Conservation (phyloP, 2,888 invertebrate genomes). For the Eumacrocentrus americanus region DNA sequence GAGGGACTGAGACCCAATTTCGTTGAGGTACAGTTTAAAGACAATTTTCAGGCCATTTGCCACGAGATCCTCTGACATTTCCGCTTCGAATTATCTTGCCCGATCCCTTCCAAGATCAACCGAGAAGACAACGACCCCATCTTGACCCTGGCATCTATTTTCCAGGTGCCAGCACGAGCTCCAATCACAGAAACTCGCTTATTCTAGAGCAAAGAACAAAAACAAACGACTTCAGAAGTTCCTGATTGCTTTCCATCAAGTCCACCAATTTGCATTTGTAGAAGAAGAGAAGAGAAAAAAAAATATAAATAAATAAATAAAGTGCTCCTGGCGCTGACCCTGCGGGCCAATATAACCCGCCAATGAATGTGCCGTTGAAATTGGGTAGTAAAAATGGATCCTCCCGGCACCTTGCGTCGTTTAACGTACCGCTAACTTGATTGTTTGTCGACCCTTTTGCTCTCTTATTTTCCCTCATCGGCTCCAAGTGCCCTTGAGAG, state of each 20-base stretch:
- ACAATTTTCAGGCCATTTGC: constrained; percentile 26
- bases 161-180: neutral
- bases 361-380: constrained; percentile 25
- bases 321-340: constrained; percentile 18
- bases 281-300: neutral
- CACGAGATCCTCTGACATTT: constrained; percentile 1
- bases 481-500: neutral
- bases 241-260: neutral
- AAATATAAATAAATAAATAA: neutral
- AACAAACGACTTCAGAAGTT: neutral
- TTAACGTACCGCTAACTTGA: constrained; percentile 25
- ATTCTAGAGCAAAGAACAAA: neutral
- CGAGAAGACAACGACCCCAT: neutral
- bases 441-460: constrained; percentile 17
- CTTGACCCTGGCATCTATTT: neutral
- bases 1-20: constrained; percentile 8
- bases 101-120: constrained; percentile 2
- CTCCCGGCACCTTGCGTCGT: constrained; percentile 19
- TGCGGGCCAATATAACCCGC: constrained; percentile 6
- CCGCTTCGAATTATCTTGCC: constrained; percentile 21
- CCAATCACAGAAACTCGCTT: neutral
- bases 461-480: neutral
- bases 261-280: neutral
- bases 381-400: constrained; percentile 27
- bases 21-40: constrained; percentile 1